These are phyloP conservation scores for Iguana delicatissima DNA, from an alignment of 2,797 vertebrate species.

Conservation along the genomic window DNA sequence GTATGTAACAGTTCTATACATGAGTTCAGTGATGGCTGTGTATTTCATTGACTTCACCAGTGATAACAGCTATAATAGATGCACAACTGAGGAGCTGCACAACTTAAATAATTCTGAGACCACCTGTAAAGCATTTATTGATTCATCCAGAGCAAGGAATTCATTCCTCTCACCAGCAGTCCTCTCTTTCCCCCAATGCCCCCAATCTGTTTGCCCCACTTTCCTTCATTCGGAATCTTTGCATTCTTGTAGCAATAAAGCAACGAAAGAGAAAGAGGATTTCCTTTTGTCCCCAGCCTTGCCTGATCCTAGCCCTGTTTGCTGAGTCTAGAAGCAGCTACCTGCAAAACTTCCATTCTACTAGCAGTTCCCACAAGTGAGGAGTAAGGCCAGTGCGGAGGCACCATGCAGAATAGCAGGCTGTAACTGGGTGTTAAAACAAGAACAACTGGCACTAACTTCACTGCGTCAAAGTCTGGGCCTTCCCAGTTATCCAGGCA, in stretches of 20 bases:
- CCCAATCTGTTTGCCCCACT: neutral
- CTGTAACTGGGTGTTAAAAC: neutral
- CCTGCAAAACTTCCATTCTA: neutral
- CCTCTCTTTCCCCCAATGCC: neutral
- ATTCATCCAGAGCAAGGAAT: neutral
- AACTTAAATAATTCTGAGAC: neutral
- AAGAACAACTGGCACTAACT: neutral
- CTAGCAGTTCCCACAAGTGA: too few species aligned
- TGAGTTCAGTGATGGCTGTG: neutral
- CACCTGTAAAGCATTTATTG: neutral
- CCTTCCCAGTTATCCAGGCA: neutral
- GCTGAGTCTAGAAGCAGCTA: neutral
- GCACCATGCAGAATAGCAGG: neutral
- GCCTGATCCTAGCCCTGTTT: too few species aligned
- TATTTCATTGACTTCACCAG: neutral
- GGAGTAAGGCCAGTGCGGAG: too few species aligned
- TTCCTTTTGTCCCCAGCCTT: neutral
- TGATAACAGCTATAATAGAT: neutral
- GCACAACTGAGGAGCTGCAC: neutral
- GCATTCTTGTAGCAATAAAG: neutral
- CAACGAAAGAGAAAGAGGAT: neutral
- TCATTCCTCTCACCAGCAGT: neutral
- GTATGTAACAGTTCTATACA: neutral
- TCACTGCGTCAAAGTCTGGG: neutral
- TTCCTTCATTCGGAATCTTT: neutral